A percentile compares a stretch with the other conserved stretches of the same genome.
These are phyloP conservation scores for Poecilia wingei DNA, from an alignment of 2,797 vertebrate genomes.

Conservation along the genomic window DNA sequence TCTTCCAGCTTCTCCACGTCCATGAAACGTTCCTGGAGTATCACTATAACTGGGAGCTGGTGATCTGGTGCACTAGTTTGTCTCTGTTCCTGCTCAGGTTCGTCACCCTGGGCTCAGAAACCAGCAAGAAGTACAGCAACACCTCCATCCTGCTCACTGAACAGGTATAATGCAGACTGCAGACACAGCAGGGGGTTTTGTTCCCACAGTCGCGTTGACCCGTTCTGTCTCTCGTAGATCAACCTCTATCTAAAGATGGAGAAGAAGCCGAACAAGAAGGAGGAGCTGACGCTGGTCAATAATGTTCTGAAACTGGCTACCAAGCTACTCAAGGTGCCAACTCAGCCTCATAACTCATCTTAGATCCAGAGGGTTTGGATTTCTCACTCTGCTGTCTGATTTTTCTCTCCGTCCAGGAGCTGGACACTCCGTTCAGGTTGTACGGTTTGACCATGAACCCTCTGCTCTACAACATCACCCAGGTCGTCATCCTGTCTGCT, in stretches of 20 bases:
- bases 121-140: constrained; percentile 99
- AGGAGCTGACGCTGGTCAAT: constrained; percentile 97
- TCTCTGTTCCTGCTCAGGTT: constrained; percentile 96
- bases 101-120: constrained; percentile 96
- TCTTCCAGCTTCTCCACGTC: constrained; percentile 85
- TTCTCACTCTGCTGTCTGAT: neutral
- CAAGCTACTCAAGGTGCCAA: constrained; percentile 93
- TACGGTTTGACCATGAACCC: constrained; percentile 98
- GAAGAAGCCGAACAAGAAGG: constrained; percentile 99
- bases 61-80: constrained; percentile 95
- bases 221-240: constrained; percentile 78
- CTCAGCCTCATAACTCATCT: neutral
- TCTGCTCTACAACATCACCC: constrained; percentile 98
- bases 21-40: constrained; percentile 95
- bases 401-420: constrained; percentile 80
- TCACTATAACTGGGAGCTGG: constrained; percentile 98
- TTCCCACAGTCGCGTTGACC: neutral
- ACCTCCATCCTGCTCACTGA: constrained; percentile 98
- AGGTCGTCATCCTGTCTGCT: constrained; percentile 97
- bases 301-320: constrained; percentile 98
- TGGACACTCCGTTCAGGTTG: constrained; percentile 94
- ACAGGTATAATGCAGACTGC: constrained; percentile 84
- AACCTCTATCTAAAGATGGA: constrained; percentile 99
- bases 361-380: accelerated
- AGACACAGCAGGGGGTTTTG: accelerated